Percentiles rank a stretch among this genome's conserved stretches.
Evolutionary conservation across 2,113 vertebrate genomes (phyloP).

Genomic region (Percina caprodes): DNA sequence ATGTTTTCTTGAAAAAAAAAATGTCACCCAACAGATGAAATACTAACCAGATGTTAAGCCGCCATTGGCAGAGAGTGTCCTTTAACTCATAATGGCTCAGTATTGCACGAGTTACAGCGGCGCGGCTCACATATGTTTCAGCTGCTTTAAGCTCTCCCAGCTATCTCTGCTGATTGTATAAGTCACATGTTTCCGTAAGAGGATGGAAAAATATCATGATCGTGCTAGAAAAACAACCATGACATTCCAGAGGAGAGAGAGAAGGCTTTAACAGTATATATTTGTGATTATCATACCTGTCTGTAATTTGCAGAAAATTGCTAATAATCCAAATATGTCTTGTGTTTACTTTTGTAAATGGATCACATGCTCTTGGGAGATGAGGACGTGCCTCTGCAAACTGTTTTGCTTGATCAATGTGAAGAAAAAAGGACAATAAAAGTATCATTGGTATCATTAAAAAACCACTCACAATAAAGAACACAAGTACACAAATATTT

Average conservation of each 20-base stretch:
- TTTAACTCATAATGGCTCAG: constrained; percentile 58
- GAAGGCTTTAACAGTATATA: constrained; percentile 24
- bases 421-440: not conserved
- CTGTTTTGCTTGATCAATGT: constrained; percentile 13
- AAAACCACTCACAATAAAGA: not conserved
- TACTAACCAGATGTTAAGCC: constrained; percentile 77
- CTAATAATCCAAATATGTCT: constrained; percentile 55
- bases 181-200: constrained; percentile 66
- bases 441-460: constrained; percentile 10
- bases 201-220: constrained; percentile 68
- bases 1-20: constrained; percentile 61
- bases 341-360: constrained; percentile 64
- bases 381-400: constrained; percentile 19
- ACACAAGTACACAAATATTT: constrained; percentile 25
- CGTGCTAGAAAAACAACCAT: constrained; percentile 62
- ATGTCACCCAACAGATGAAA: constrained; percentile 67
- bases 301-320: constrained; percentile 63
- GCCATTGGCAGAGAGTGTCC: constrained; percentile 58
- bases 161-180: constrained; percentile 68
- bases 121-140: constrained; percentile 34
- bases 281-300: constrained; percentile 67
- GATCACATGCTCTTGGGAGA: constrained; percentile 22
- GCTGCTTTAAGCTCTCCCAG: constrained; percentile 44
- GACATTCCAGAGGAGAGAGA: constrained; percentile 58
- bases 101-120: constrained; percentile 30